phyloP scores from a whole-genome alignment of 2,113 vertebrate species.

The Onychostoma macrolepis region DNA sequence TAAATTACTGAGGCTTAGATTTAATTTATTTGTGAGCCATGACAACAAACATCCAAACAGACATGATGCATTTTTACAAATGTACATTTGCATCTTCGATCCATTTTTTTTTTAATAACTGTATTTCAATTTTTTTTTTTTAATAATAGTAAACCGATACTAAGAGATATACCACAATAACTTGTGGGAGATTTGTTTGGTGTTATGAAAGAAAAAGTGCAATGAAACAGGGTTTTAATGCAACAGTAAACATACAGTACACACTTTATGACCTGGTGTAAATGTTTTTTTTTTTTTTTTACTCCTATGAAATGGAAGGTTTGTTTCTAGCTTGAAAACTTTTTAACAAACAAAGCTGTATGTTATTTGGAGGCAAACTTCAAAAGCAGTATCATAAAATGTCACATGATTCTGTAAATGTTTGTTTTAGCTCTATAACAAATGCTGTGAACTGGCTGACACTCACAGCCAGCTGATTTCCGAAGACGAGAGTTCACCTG shows the following conservation, averaged over 20 bases:
- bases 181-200: too few species aligned
- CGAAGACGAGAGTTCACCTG: conserved; percentile 45
- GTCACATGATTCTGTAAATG: background rate
- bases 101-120: background rate
- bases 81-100: too few species aligned
- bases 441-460: background rate
- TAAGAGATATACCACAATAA: background rate
- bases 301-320: too few species aligned
- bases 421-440: conserved; percentile 1
- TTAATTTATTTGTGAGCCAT: background rate
- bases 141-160: background rate
- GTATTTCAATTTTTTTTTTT: background rate
- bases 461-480: conserved; percentile 40
- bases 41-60: background rate
- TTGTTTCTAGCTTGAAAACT: background rate
- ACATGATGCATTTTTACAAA: background rate
- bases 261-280: background rate
- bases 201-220: too few species aligned
- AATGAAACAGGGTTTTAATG: too few species aligned
- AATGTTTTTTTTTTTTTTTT: too few species aligned
- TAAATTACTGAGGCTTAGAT: background rate
- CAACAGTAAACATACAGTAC: background rate
- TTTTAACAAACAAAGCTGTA: background rate
- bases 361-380: background rate
- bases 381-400: background rate